Conservation (phyloP, 2,113 vertebrate genomes). For the Salvelinus namaycush region DNA sequence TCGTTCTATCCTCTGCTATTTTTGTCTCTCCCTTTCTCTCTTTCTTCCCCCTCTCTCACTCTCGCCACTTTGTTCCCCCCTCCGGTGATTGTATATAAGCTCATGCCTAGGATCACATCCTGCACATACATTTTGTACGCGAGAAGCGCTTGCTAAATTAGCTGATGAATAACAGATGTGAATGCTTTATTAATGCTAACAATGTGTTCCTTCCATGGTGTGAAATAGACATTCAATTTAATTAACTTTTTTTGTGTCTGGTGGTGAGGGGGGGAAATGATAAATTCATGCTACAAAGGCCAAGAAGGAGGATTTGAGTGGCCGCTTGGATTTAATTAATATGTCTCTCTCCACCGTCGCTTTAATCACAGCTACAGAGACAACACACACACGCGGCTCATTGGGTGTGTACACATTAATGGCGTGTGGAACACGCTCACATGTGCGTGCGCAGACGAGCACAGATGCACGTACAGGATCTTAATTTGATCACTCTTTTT, state of each 20-base stretch:
- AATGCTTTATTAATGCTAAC: conserved; percentile 69
- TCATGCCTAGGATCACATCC: conserved; percentile 66
- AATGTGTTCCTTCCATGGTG: conserved; percentile 38
- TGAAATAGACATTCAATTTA: conserved; percentile 46
- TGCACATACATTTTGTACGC: conserved; percentile 62
- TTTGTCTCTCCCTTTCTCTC: conserved; percentile 42
- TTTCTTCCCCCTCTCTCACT: conserved; percentile 46
- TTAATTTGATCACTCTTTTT: too few relatives aligned
- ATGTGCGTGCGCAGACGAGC: too few relatives aligned
- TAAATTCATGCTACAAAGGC: conserved; percentile 35
- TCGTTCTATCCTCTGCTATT: conserved; percentile 23
- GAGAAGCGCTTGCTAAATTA: conserved; percentile 52
- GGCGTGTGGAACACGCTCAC: too few relatives aligned
- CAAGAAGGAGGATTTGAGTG: conserved; percentile 6
- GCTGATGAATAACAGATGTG: conserved; percentile 69
- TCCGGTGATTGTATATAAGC: conserved; percentile 59
- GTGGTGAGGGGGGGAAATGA: conserved; percentile 10
- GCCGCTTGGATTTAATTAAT: conserved; percentile 45
- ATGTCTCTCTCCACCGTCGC: conserved; percentile 42
- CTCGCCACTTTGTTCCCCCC: not conserved
- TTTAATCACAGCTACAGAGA: conserved; percentile 43
- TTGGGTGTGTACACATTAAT: conserved; percentile 9
- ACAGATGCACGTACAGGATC: too few relatives aligned
- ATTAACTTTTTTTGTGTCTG: conserved; percentile 42
- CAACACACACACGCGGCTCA: conserved; percentile 21